A percentile compares a stretch with the other conserved stretches of the same genome.
Evolutionary conservation across 2,113 vertebrate genomes (phyloP).

Genomic region (Solenodon paradoxus): DNA sequence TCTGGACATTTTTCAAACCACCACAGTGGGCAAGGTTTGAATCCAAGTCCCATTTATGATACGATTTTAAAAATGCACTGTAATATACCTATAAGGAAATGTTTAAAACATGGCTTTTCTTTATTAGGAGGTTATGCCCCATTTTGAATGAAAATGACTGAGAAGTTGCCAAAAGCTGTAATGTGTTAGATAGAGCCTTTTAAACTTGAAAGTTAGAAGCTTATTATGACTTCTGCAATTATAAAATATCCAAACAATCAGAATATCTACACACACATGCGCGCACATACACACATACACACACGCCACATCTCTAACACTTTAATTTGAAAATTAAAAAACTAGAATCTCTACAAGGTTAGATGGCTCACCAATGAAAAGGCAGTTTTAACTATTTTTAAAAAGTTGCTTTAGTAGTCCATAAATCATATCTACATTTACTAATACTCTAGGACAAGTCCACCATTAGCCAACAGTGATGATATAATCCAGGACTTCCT

Average conservation of each 20-base stretch:
- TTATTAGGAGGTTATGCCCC: not conserved
- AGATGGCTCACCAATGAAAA: not conserved
- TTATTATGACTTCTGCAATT: not conserved
- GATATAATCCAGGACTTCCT: not conserved
- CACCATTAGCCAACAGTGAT: not conserved
- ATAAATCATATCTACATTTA: not conserved
- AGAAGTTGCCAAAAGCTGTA: not conserved
- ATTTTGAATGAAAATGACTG: not conserved
- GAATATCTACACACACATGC: not conserved
- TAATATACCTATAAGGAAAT: not conserved
- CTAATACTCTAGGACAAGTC: not conserved
- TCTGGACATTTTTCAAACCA: slow-evolving; percentile 40
- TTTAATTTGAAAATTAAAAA: slow-evolving; percentile 20
- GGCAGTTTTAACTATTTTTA: not conserved
- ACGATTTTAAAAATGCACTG: not conserved
- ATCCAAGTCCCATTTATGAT: not conserved
- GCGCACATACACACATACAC: not conserved
- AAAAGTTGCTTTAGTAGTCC: not conserved
- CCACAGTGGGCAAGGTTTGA: not conserved
- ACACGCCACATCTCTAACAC: not conserved
- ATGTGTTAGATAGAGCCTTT: not conserved
- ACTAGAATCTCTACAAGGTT: not conserved
- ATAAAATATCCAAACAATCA: not conserved
- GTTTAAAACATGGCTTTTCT: not conserved
- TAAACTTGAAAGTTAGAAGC: not conserved